Evolutionary conservation across 2,113 vertebrate genomes (phyloP), one percentile per base, ranked within the genome.

Genomic region (Anoplopoma fimbria): DNA sequence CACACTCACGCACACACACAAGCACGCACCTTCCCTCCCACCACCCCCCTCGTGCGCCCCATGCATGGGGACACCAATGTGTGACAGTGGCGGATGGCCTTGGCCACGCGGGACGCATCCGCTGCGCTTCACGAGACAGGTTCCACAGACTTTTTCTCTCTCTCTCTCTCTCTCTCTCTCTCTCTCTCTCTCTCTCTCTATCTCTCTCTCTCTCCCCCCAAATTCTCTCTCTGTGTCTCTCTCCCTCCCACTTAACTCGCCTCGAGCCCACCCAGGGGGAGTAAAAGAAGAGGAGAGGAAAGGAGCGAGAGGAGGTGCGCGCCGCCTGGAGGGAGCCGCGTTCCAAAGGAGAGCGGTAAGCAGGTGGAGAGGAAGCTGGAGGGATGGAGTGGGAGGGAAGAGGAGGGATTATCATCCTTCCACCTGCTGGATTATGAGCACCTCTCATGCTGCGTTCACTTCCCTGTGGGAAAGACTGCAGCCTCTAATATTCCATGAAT

Each of bases 71-170:
- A 87, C 91, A 88, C 82, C 69, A 57, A 12, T 67, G 87, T 84
- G 91, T 92, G 94, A 92, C 91, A 94, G 94, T 88, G 86, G 93
- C 89, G 92, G 81, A 95, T 94, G 95, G 94, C 94, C 90, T 91
- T 85, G 94, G 91, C 93, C 91, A 92, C 83, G 91, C 89, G 92
- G 91, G 92, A 93, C 82, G 90, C 94, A 92, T 92, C 93, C 85
- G 85, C 91, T 91, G 92, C 84, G 87, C 92, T 93, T 89, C 78
- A 77, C 87, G 88, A 84, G 85, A 87, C 92, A 90, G 86, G 71
- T 86, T 87, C 85, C 89, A 93, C 84, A 83, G 83, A 85, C 60
- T 60, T 19, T 75, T 36, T 70, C 63, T 68, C 40, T 58, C 62
- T 69, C 79, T 53, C 73, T 49, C 73, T 67, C 57, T 47, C 63